Conservation (phyloP, 2,113 vertebrate genomes). For the Setophaga petechia region DNA sequence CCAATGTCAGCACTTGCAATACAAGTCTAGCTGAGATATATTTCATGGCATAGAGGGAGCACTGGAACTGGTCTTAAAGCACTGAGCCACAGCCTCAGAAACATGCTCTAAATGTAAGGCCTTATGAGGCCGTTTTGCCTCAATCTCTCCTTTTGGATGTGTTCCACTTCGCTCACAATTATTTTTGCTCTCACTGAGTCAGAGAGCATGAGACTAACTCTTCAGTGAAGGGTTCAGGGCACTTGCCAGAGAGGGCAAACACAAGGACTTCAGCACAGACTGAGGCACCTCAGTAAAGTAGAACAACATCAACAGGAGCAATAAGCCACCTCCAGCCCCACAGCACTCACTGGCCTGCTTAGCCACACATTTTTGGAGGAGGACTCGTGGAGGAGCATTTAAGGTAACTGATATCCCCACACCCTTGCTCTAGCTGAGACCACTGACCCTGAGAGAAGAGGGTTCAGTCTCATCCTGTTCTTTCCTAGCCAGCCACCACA, state of each 20-base stretch:
- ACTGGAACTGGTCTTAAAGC: background rate
- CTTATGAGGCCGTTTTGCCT: constrained; percentile 38
- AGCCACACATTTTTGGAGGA: background rate
- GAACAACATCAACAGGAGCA: rapidly evolving
- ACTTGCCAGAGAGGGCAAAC: background rate
- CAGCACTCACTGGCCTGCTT: background rate
- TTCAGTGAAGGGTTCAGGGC: background rate
- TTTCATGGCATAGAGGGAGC: background rate
- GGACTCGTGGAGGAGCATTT: background rate
- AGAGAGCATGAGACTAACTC: background rate
- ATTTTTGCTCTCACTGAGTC: background rate
- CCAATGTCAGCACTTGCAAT: background rate
- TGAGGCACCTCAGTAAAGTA: background rate
- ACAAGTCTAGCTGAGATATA: background rate
- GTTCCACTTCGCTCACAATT: background rate
- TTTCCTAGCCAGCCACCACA: background rate
- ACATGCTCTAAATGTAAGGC: background rate
- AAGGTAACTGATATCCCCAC: background rate
- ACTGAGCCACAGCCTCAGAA: background rate
- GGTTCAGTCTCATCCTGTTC: background rate
- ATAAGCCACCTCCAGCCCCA: background rate
- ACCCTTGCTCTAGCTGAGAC: background rate
- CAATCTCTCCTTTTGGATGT: background rate
- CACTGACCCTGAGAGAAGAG: background rate
- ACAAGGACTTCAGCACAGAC: background rate